These are phyloP conservation scores for Galleria mellonella DNA, from an alignment of 1,140 invertebrate genomes.

Conservation along the genomic window DNA sequence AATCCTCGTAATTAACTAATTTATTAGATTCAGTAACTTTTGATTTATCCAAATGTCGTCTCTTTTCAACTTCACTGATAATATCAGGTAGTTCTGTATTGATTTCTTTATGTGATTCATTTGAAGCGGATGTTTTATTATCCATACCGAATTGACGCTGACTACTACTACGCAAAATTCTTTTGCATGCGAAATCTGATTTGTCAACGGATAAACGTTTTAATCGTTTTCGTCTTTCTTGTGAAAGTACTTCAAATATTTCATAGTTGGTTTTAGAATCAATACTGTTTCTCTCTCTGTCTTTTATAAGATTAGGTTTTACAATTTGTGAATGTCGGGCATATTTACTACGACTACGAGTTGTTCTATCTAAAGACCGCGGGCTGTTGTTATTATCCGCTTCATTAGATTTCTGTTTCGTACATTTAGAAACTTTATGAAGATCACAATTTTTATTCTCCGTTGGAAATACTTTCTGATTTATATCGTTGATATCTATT, in stretches of 20 bases:
- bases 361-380: background rate
- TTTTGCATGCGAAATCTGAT: conserved; percentile 21
- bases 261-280: background rate
- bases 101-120: too few species aligned
- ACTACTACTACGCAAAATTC: conserved; percentile 32
- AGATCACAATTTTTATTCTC: too few species aligned
- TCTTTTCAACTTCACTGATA: too few species aligned
- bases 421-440: too few species aligned
- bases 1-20: conserved; percentile 14
- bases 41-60: too few species aligned
- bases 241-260: background rate
- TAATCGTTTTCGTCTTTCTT: conserved; percentile 10
- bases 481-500: background rate
- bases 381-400: too few species aligned
- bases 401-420: conserved; percentile 9
- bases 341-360: conserved; percentile 17
- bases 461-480: too few species aligned
- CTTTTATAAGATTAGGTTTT: background rate
- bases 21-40: too few species aligned
- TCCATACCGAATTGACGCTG: too few species aligned
- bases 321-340: background rate
- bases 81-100: too few species aligned
- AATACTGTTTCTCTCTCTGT: background rate
- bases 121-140: too few species aligned
- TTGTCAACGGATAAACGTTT: conserved; percentile 12